Percentiles rank a stretch among this genome's conserved stretches.
phyloP scores from a whole-genome alignment of 2,888 invertebrate species.

The Yponomeuta plumbellus region DNA sequence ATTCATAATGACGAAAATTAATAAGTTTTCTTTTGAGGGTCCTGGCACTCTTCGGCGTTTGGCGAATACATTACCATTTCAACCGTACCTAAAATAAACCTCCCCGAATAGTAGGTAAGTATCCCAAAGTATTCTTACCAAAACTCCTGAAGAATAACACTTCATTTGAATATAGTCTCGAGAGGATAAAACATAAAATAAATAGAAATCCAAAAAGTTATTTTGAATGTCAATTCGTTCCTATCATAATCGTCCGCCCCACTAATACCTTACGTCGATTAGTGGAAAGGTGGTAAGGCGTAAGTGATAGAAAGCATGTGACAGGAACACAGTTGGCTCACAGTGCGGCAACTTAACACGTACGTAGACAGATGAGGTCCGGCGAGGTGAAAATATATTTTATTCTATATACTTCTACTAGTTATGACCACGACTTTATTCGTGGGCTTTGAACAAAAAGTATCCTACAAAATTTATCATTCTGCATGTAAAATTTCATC shows the following conservation, averaged over 20 bases:
- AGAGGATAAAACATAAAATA: background rate
- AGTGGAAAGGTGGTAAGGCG: background rate
- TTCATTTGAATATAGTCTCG: background rate
- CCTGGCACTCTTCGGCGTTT: slow-evolving; percentile 47
- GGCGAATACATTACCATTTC: slow-evolving; percentile 33
- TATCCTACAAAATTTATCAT: no score
- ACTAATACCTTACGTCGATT: background rate
- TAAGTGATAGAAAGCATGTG: background rate
- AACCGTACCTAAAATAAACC: slow-evolving; percentile 5
- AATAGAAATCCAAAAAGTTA: background rate
- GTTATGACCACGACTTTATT: no score
- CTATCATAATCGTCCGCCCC: background rate
- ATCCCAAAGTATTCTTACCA: background rate
- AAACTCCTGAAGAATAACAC: background rate
- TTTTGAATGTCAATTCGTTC: background rate
- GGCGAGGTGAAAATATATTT: no score
- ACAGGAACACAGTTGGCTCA: background rate
- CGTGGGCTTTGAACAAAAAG: no score
- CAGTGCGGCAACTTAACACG: no score
- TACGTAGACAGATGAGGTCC: no score
- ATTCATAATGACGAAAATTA: slow-evolving; percentile 77
- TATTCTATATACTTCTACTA: no score
- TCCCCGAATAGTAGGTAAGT: slow-evolving; percentile 10
- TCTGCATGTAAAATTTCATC: no score
- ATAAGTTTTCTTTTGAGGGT: slow-evolving; percentile 75